Conservation (phyloP, 2,888 invertebrate species). For the Rhingia rostrata region DNA sequence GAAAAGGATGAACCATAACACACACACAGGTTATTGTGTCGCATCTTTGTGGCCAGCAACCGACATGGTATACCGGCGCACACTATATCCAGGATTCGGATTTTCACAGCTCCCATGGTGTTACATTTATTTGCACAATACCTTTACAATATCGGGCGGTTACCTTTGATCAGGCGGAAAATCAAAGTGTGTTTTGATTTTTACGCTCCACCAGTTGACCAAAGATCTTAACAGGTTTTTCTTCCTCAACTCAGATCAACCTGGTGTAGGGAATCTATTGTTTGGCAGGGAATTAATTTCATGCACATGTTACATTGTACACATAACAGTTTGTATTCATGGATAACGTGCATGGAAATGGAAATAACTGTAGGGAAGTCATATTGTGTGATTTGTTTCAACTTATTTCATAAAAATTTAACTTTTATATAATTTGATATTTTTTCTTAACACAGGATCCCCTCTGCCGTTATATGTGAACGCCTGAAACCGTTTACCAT, state of each 20-base stretch:
- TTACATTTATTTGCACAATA: slow-evolving; percentile 66
- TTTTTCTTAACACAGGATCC: too few species aligned
- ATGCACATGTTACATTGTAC: background rate
- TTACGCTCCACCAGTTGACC: slow-evolving; percentile 61
- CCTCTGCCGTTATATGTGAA: too few species aligned
- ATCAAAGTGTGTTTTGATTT: slow-evolving; percentile 74
- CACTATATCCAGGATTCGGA: slow-evolving; percentile 52
- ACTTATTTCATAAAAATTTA: too few species aligned
- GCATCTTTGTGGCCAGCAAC: slow-evolving; percentile 33
- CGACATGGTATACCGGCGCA: slow-evolving; percentile 15
- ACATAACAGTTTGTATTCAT: slow-evolving; percentile 16
- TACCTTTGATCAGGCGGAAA: slow-evolving; percentile 73
- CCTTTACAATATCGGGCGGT: slow-evolving; percentile 43
- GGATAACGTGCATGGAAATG: slow-evolving; percentile 6
- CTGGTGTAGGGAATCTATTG: background rate
- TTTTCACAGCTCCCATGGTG: slow-evolving; percentile 45
- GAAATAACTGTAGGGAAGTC: too few species aligned
- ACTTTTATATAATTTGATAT: too few species aligned
- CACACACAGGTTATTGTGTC: slow-evolving; percentile 25
- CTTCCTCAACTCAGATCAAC: slow-evolving; percentile 13
- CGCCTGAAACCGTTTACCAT: too few species aligned
- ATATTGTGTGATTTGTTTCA: too few species aligned
- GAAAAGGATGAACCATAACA: slow-evolving; percentile 21
- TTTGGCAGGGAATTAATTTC: slow-evolving; percentile 43
- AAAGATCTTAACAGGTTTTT: slow-evolving; percentile 70